A percentile compares a stretch with the other conserved stretches of the same genome.
Evolutionary conservation across 2,797 vertebrate species (phyloP).

Genomic region (Cygnus olor): DNA sequence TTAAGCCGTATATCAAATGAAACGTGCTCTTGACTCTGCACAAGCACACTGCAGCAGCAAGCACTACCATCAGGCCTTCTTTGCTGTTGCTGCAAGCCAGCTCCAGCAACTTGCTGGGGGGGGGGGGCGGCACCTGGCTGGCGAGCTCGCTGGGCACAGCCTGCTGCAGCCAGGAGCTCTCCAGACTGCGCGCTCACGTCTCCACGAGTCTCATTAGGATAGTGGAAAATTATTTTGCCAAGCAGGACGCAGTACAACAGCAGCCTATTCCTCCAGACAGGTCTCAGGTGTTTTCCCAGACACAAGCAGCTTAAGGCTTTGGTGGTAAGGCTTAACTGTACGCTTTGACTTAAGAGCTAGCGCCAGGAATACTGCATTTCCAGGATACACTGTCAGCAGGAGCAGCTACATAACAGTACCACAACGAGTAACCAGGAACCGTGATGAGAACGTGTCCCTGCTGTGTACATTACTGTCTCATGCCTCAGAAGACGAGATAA

Average conservation of each 20-base stretch:
- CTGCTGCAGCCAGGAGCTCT: neutral
- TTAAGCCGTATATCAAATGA: neutral
- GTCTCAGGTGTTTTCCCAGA: neutral
- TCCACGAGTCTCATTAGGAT: neutral
- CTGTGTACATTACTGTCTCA: neutral
- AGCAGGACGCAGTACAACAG: neutral
- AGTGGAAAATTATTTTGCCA: neutral
- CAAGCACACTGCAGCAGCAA: neutral
- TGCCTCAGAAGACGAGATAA: neutral
- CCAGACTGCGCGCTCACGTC: neutral
- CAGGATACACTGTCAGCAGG: fast-evolving
- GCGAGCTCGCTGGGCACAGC: fast-evolving
- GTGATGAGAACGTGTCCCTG: neutral
- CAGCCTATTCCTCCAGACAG: neutral
- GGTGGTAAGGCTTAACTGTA: neutral
- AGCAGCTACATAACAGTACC: neutral
- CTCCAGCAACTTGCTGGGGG: neutral
- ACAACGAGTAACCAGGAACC: neutral
- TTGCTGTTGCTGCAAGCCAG: fast-evolving
- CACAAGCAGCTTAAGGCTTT: neutral
- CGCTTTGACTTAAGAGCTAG: fast-evolving
- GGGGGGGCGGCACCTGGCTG: neutral
- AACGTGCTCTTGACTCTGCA: neutral
- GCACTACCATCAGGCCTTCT: neutral
- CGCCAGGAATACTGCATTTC: neutral